Conservation (phyloP, 2,888 invertebrate species). For the Congeria kusceri region DNA sequence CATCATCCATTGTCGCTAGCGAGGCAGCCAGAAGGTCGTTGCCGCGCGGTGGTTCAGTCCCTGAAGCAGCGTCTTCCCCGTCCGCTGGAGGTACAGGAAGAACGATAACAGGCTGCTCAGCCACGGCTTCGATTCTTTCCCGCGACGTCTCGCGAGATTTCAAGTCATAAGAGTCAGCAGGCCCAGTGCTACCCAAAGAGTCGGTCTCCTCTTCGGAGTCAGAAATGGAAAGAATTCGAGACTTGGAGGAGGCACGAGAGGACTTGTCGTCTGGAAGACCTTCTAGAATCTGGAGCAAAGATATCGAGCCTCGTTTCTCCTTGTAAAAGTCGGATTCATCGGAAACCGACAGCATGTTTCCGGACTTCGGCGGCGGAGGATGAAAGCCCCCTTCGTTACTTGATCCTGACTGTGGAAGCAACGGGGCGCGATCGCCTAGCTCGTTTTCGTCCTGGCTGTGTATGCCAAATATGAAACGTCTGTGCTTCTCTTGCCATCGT, state of each 20-base stretch:
- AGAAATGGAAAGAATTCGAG: slow-evolving; percentile 53
- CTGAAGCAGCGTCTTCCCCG: neutral
- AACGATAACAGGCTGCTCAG: slow-evolving; percentile 27
- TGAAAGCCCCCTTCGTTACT: slow-evolving; percentile 32
- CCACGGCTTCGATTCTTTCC: slow-evolving; percentile 42
- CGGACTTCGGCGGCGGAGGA: slow-evolving; percentile 8
- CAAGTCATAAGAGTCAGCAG: slow-evolving; percentile 70
- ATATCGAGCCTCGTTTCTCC: slow-evolving; percentile 52
- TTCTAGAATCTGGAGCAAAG: slow-evolving; percentile 61
- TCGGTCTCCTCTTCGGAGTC: slow-evolving; percentile 66
- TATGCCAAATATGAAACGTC: slow-evolving; percentile 77
- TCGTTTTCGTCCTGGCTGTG: slow-evolving; percentile 71
- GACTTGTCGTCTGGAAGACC: slow-evolving; percentile 56
- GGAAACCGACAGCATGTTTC: slow-evolving; percentile 55
- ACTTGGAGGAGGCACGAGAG: slow-evolving; percentile 49
- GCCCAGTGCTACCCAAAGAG: slow-evolving; percentile 64
- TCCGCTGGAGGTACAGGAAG: slow-evolving; percentile 25
- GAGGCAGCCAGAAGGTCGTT: neutral
- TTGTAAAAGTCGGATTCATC: slow-evolving; percentile 62
- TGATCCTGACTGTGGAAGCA: slow-evolving; percentile 57
- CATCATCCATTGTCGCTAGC: neutral
- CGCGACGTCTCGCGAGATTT: slow-evolving; percentile 58
- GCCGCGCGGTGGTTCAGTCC: neutral
- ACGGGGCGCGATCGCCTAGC: slow-evolving; percentile 64
- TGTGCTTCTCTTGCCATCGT: slow-evolving; percentile 81